A percentile compares a stretch with the other conserved stretches of the same genome.
Evolutionary conservation across 2,113 vertebrate genomes (phyloP).

Genomic region (Heliornis fulica): DNA sequence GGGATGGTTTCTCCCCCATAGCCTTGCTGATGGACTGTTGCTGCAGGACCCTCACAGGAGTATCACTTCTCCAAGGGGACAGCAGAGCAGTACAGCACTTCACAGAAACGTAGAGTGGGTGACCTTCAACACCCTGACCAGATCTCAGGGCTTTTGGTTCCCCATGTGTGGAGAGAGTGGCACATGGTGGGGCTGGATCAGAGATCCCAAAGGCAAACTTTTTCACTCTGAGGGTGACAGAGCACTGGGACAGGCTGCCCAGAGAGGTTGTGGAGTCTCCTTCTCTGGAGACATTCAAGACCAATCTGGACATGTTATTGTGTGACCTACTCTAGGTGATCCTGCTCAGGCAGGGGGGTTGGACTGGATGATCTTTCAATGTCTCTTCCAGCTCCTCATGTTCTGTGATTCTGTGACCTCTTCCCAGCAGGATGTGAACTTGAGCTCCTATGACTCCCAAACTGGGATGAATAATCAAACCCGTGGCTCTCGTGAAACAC

Average conservation of each 20-base stretch:
- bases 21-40: neutral
- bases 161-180: neutral
- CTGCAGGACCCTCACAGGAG: neutral
- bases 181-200: neutral
- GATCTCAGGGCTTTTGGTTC: neutral
- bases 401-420: too few relatives aligned
- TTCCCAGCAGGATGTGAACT: neutral
- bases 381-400: too few relatives aligned
- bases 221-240: too few relatives aligned
- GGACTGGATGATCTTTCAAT: too few relatives aligned
- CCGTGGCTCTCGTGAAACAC: neutral
- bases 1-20: neutral
- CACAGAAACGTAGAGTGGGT: neutral
- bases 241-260: too few relatives aligned
- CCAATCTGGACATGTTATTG: too few relatives aligned
- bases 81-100: accelerated
- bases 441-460: neutral
- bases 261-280: too few relatives aligned
- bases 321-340: too few relatives aligned
- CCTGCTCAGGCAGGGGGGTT: too few relatives aligned
- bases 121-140: neutral
- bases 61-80: neutral
- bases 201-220: too few relatives aligned
- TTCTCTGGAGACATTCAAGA: too few relatives aligned
- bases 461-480: neutral